These are phyloP conservation scores for Augochlorella aurata DNA, from an alignment of 2,888 invertebrate species.

Conservation along the genomic window DNA sequence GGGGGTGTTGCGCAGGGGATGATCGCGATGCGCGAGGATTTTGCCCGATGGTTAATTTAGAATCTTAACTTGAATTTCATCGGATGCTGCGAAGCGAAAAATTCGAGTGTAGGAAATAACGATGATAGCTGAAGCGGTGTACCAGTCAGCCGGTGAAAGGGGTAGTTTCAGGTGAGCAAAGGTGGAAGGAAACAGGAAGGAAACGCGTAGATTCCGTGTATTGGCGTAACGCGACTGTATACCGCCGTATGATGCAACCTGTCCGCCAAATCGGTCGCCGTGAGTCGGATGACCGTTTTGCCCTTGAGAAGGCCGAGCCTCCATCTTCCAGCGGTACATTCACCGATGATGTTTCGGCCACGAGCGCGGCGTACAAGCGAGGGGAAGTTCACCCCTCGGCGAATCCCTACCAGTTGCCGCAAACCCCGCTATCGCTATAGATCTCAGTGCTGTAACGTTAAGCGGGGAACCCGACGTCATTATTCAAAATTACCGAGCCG, in stretches of 20 bases:
- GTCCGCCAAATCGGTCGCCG: slow-evolving; percentile 37
- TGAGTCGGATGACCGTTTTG: slow-evolving; percentile 73
- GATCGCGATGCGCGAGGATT: not conserved
- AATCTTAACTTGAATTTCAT: not conserved
- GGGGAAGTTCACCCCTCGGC: slow-evolving; percentile 49
- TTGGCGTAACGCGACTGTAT: not conserved
- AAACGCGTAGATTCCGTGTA: not conserved
- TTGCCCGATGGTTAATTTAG: not conserved
- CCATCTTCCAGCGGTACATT: slow-evolving; percentile 62
- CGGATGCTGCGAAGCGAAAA: not conserved
- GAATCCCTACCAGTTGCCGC: not conserved
- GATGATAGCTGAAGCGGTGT: not conserved
- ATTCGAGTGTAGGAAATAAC: not conserved
- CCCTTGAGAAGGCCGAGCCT: slow-evolving; percentile 77
- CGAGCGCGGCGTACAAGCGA: slow-evolving; percentile 18
- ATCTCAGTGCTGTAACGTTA: slow-evolving; percentile 22
- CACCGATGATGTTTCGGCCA: slow-evolving; percentile 56
- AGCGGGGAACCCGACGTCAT: not conserved
- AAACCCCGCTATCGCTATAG: slow-evolving; percentile 16
- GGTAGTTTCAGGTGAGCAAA: not conserved
- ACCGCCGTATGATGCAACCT: slow-evolving; percentile 47
- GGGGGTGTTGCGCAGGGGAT: too few species aligned
- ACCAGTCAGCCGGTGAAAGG: not conserved
- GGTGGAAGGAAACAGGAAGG: too few species aligned
- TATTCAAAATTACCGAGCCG: not conserved